Base-by-base conservation (phyloP, 2,888 invertebrate species). In the Caradrina kadenii region DNA sequence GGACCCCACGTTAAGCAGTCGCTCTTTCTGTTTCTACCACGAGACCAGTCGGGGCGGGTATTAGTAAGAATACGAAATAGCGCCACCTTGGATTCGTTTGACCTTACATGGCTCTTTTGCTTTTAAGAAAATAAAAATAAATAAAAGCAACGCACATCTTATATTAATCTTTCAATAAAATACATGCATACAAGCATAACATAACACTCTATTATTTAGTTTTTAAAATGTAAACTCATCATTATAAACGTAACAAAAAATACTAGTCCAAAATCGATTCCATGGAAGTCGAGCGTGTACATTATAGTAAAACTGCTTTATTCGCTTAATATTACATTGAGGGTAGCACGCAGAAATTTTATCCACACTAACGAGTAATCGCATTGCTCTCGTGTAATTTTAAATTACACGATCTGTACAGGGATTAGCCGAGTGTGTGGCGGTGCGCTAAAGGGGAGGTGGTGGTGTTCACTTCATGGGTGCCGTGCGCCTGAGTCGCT, bases 191-290 rank as follows among this genome's bases (percentile, higher is more conserved):
- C 83, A 81, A 83, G 80, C 79, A 85, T 63, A 86, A 88, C 83
- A 87, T 85, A 81, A 86, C 89, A 90, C 91, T 91, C 89, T 89
- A 91, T 92, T 90, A 91, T 92, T 92, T 91, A 85, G 87, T 76
- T 72, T 82, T 82, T 76, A 81, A 77, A 87, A 80, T 80, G 83
- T 86, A 85, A 86, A 87, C 86, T 84, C 88, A 87, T 83, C 81
- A 84, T 84, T 88, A 83, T 85, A 89, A 90, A 90, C 88, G 83
- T 84, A 86, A 84, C 82, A 83, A 87, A 90, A 88, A 86, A 87
- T 89, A 86, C 83, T 84, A 86, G 84, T 87, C 87, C 86, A 86
- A 89, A 87, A 88, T 83, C 72, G 76, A 78, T 81, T 82, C 74
- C 55, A 66, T 54, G 50, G 60, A 80, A 80, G 55, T 76, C 76